phyloP scores from a whole-genome alignment of 2,797 vertebrate genomes.

The Acomys russatus region DNA sequence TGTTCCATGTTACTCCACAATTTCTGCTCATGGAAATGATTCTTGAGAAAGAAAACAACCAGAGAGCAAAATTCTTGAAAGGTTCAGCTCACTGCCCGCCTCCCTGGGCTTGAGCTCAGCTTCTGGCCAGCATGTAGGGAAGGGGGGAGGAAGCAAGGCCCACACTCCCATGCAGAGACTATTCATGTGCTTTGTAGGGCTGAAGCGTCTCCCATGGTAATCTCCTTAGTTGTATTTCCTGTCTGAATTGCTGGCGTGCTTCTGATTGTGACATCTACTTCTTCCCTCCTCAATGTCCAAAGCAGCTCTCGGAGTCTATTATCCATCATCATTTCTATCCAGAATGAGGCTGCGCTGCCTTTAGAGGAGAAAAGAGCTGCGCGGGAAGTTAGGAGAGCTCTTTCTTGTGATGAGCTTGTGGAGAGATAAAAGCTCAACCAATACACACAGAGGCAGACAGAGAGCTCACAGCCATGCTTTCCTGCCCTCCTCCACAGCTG shows the following conservation, averaged over 20 bases:
- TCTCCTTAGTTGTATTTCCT: not conserved
- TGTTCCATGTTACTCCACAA: rapidly evolving
- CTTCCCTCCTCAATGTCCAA: rapidly evolving
- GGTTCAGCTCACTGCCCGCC: rapidly evolving
- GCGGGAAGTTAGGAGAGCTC: rapidly evolving
- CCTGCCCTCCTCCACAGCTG: not conserved
- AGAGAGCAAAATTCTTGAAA: not conserved
- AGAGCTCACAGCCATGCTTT: rapidly evolving
- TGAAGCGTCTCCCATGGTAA: rapidly evolving
- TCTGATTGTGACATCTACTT: not conserved
- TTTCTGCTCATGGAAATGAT: not conserved
- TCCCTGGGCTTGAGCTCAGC: not conserved
- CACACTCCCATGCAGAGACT: rapidly evolving
- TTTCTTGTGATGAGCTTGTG: not conserved
- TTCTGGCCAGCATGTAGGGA: rapidly evolving
- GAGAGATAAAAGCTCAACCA: not conserved
- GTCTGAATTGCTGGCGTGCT: not conserved
- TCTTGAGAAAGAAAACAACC: not conserved
- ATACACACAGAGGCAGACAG: rapidly evolving
- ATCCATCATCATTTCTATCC: not conserved
- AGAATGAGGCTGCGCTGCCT: rapidly evolving
- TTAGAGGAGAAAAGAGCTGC: not conserved
- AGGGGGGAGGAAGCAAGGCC: rapidly evolving
- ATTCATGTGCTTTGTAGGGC: rapidly evolving
- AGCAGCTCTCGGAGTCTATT: not conserved